Percentiles rank a stretch among this genome's conserved stretches.
phyloP scores from a whole-genome alignment of 2,888 invertebrate genomes.

The Calliopum simillimum region DNA sequence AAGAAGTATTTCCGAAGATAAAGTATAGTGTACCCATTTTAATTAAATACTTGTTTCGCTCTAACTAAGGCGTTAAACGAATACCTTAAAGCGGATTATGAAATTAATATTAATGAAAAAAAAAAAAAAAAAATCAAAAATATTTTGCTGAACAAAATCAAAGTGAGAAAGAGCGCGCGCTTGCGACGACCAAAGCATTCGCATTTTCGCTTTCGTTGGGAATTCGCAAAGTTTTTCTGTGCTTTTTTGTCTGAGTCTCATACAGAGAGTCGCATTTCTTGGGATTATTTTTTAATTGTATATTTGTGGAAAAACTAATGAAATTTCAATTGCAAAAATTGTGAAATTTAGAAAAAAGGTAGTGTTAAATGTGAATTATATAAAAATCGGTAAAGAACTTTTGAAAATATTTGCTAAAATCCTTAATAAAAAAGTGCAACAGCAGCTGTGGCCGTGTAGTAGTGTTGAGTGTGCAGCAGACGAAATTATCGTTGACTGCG shows the following conservation, averaged over 20 bases:
- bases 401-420: background rate
- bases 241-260: background rate
- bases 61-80: no score
- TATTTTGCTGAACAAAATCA: no score
- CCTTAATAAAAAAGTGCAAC: background rate
- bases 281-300: background rate
- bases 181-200: background rate
- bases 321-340: constrained; percentile 2
- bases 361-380: background rate
- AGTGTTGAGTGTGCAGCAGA: constrained; percentile 17
- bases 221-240: constrained; percentile 26
- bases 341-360: constrained; percentile 2
- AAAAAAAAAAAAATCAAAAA: no score
- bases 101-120: no score
- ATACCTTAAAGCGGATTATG: no score
- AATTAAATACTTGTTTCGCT: no score
- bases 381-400: background rate
- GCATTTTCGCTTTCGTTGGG: constrained; percentile 27
- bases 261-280: constrained; percentile 5
- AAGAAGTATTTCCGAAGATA: no score
- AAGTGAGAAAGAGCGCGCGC: no score
- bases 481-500: constrained; percentile 10
- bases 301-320: constrained; percentile 1
- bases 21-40: no score
- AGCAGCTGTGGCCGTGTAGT: background rate